Evolutionary conservation across 2,888 invertebrate genomes (phyloP).

Genomic region (Trichopoda pennipes): DNA sequence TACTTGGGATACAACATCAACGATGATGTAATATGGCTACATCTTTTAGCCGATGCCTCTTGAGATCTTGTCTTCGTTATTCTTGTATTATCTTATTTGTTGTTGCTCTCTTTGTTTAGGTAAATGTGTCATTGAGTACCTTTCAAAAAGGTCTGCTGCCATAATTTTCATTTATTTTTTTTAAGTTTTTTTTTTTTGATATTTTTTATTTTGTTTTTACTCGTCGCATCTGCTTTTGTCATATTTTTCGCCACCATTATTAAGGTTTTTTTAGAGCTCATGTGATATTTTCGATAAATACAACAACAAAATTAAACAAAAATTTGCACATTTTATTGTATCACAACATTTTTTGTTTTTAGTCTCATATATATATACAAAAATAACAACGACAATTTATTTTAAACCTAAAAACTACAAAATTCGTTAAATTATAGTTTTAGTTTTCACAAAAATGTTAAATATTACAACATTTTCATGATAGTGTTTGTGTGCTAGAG

Average conservation of each 20-base stretch:
- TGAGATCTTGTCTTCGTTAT: conserved; percentile 27
- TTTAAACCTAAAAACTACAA: no score
- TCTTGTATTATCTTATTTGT: conserved; percentile 1
- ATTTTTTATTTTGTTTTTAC: conserved; percentile 6
- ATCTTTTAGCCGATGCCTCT: conserved; percentile 27
- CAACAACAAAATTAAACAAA: background rate
- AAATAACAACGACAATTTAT: background rate
- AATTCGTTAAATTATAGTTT: no score
- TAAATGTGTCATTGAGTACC: conserved; percentile 59
- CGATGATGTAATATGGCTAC: conserved; percentile 62
- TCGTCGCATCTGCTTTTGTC: conserved; percentile 23
- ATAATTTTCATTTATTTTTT: conserved; percentile 26
- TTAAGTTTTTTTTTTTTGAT: no score
- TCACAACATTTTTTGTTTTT: background rate
- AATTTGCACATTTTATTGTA: conserved; percentile 47
- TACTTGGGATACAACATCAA: conserved; percentile 51
- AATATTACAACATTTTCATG: no score
- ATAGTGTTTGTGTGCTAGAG: no score
- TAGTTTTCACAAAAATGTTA: no score
- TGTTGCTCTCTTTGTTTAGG: conserved; percentile 26
- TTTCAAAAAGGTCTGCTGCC: conserved; percentile 53
- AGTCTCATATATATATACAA: no score
- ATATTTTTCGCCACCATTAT: conserved; percentile 19
- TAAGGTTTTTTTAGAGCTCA: conserved; percentile 19
- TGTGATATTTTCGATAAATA: conserved; percentile 36